A percentile compares a stretch with the other conserved stretches of the same genome.
Conservation (phyloP, 1,140 invertebrate species). For the Nephila pilipes region DNA sequence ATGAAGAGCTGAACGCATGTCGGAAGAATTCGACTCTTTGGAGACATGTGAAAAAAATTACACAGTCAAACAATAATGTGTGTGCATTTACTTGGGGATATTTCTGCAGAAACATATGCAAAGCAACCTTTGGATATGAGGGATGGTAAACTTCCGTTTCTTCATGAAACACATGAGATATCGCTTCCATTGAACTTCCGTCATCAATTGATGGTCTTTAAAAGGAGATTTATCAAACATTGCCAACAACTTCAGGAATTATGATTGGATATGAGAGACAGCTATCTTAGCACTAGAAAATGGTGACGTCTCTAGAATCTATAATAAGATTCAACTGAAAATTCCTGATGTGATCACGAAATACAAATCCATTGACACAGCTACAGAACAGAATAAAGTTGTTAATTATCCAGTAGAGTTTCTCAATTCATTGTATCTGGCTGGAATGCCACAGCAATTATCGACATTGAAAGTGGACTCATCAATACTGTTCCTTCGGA, state of each 20-base stretch:
- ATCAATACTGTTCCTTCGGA: conserved; percentile 82
- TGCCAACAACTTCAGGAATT: conserved; percentile 48
- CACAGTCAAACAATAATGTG: conserved; percentile 14
- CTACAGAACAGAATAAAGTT: conserved; percentile 76
- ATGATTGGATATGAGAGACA: conserved; percentile 23
- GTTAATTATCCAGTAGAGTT: conserved; percentile 79
- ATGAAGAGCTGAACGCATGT: conserved; percentile 70
- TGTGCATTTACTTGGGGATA: conserved; percentile 6
- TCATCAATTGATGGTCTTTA: background rate
- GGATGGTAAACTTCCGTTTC: background rate
- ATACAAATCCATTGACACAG: conserved; percentile 80
- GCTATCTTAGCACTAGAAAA: conserved; percentile 45
- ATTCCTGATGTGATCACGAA: background rate
- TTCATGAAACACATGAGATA: background rate
- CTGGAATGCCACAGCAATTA: conserved; percentile 13
- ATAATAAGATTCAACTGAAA: conserved; percentile 23
- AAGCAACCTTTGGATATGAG: conserved; percentile 21
- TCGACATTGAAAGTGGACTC: conserved; percentile 53
- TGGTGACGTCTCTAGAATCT: conserved; percentile 33
- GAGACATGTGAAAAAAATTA: conserved; percentile 35
- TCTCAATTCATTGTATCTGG: conserved; percentile 40
- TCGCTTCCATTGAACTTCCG: background rate
- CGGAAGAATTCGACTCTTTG: conserved; percentile 66
- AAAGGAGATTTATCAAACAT: background rate
- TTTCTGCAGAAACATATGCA: background rate